Conservation (phyloP, 2,888 invertebrate genomes). For the Campaea margaritaria region DNA sequence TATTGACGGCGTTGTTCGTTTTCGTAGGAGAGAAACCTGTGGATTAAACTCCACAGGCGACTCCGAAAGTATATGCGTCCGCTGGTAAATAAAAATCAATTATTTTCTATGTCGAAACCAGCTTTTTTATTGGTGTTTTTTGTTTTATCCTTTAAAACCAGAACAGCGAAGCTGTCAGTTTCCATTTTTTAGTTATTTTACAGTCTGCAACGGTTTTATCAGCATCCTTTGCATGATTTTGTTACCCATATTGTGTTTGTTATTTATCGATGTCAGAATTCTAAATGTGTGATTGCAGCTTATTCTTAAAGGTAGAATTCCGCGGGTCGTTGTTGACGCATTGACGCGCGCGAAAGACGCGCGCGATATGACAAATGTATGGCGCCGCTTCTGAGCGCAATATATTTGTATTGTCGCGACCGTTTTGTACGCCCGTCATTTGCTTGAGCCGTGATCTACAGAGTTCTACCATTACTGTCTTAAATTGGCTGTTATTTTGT, state of each 20-base stretch:
- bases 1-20: conserved; percentile 23
- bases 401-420: no score
- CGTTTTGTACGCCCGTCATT: no score
- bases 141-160: conserved; percentile 11
- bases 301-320: no score
- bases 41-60: conserved; percentile 31
- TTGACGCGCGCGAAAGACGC: no score
- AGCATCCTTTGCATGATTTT: conserved; percentile 14
- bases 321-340: no score
- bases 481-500: neutral
- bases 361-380: no score
- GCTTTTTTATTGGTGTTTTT: conserved; percentile 14
- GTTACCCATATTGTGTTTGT: neutral
- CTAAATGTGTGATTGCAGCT: no score
- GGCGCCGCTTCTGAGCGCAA: no score
- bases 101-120: conserved; percentile 12
- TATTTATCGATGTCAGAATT: no score
- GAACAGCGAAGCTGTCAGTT: neutral
- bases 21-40: conserved; percentile 29
- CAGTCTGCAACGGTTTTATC: neutral
- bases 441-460: no score
- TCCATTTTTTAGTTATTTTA: neutral
- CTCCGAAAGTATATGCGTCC: conserved; percentile 22
- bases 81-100: conserved; percentile 22
- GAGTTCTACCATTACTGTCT: no score